phyloP scores from a whole-genome alignment of 2,888 invertebrate species.

The Rotaria magnacalcarata region DNA sequence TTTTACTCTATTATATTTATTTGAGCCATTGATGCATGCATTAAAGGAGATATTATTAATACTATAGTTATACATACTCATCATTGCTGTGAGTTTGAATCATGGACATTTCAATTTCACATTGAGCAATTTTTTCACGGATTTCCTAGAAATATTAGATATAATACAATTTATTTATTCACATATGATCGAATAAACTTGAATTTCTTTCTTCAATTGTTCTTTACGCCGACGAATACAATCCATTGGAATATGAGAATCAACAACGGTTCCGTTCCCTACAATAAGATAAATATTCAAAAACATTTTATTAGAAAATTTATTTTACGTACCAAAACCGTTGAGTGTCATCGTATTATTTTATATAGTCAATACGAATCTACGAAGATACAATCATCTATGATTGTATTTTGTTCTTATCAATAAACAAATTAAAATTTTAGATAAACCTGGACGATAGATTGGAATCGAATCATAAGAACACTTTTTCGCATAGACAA shows the following conservation, averaged over 20 bases:
- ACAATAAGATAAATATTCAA: background rate
- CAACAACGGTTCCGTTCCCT: slow-evolving; percentile 32
- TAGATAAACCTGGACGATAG: too few relatives aligned
- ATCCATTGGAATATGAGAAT: background rate
- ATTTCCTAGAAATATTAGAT: background rate
- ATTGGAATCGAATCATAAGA: too few relatives aligned
- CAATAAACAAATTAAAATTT: too few relatives aligned
- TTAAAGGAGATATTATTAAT: too few relatives aligned
- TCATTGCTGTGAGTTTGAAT: background rate
- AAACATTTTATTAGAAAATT: background rate
- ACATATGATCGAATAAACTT: background rate
- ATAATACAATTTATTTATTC: background rate
- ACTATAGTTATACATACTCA: background rate
- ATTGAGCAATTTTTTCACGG: slow-evolving; percentile 27
- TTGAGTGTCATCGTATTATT: slow-evolving; percentile 20
- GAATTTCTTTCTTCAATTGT: slow-evolving; percentile 36
- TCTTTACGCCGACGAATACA: slow-evolving; percentile 21
- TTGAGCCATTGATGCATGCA: too few relatives aligned
- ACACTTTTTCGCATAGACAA: too few relatives aligned
- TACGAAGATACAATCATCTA: background rate
- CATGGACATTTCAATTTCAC: slow-evolving; percentile 32
- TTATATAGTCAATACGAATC: background rate
- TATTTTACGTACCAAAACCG: background rate
- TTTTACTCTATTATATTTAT: too few relatives aligned
- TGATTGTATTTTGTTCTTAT: too few relatives aligned